These are phyloP conservation scores for Dorcus hopei DNA, from an alignment of 2,888 invertebrate species.

Conservation along the genomic window DNA sequence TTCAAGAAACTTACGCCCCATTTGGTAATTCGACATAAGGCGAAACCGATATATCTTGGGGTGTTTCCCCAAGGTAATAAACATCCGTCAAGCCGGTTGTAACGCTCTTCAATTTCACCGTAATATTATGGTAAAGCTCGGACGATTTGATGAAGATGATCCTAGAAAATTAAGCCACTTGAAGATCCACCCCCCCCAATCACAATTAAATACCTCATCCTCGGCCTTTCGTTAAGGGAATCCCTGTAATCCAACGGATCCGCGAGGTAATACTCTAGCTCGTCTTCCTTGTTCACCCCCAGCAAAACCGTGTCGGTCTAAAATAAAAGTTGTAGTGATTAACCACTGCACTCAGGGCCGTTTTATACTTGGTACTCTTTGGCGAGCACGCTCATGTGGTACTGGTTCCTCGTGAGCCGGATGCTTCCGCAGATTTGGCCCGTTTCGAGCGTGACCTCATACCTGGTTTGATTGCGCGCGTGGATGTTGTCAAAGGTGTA, in stretches of 20 bases:
- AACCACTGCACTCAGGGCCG: neutral
- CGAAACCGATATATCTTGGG: conserved; percentile 55
- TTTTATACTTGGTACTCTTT: conserved; percentile 38
- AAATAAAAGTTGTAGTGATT: conserved; percentile 3
- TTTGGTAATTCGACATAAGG: conserved; percentile 60
- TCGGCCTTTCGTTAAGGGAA: conserved; percentile 61
- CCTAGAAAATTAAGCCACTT: conserved; percentile 32
- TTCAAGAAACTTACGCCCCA: conserved; percentile 50
- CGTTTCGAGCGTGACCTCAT: conserved; percentile 40
- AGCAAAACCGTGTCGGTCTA: conserved; percentile 48
- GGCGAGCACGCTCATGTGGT: conserved; percentile 32
- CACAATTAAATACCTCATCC: conserved; percentile 54
- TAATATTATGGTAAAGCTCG: conserved; percentile 38
- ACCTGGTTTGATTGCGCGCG: conserved; percentile 38
- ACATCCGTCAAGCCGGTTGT: conserved; percentile 50
- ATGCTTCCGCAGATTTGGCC: conserved; percentile 40
- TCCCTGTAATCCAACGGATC: conserved; percentile 59
- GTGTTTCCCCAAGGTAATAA: conserved; percentile 53
- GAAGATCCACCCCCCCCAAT: neutral
- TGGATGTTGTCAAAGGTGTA: conserved; percentile 40
- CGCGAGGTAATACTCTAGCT: conserved; percentile 53
- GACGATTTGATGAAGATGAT: conserved; percentile 43
- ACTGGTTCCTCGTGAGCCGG: conserved; percentile 33
- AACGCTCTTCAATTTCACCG: conserved; percentile 38
- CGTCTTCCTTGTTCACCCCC: conserved; percentile 44